phyloP scores from a whole-genome alignment of 1,140 invertebrate species.

The Adoxophyes honmai region DNA sequence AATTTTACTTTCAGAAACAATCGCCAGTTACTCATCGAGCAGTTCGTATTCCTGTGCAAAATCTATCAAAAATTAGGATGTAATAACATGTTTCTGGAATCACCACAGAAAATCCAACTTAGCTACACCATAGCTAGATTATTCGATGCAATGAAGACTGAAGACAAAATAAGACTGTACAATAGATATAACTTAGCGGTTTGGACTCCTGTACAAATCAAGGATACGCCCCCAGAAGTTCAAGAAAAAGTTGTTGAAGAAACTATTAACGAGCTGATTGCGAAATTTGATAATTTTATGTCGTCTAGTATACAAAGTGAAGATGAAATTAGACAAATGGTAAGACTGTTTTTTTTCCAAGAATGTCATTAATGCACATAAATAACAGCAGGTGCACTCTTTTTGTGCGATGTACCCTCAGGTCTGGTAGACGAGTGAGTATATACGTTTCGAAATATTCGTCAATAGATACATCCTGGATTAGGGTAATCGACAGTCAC shows the following conservation, averaged over 20 bases:
- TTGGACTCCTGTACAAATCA: constrained; percentile 39
- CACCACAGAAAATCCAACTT: constrained; percentile 47
- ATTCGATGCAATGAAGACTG: constrained; percentile 33
- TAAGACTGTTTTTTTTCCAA: no score
- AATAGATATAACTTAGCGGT: constrained; percentile 33
- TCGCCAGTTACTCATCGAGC: constrained; percentile 22
- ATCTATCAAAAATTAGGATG: constrained; percentile 42
- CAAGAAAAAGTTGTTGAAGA: constrained; percentile 26
- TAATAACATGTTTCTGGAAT: constrained; percentile 27
- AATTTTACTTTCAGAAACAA: constrained; percentile 22
- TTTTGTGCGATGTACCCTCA: no score
- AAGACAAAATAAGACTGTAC: constrained; percentile 41
- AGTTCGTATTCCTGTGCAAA: constrained; percentile 34
- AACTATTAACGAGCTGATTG: constrained; percentile 30
- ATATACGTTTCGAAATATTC: no score
- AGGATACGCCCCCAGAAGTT: constrained; percentile 34
- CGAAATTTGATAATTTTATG: constrained; percentile 13
- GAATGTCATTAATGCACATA: no score
- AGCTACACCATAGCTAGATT: constrained; percentile 34
- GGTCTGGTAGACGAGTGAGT: no score
- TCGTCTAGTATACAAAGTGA: constrained; percentile 18
- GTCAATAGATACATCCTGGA: no score
- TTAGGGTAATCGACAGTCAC: no score
- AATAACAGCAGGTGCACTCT: no score
- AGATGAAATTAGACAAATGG: constrained; percentile 26